Evolutionary conservation across 2,797 vertebrate genomes (phyloP), one percentile per base, ranked within the genome.

Genomic region (Todus mexicanus): DNA sequence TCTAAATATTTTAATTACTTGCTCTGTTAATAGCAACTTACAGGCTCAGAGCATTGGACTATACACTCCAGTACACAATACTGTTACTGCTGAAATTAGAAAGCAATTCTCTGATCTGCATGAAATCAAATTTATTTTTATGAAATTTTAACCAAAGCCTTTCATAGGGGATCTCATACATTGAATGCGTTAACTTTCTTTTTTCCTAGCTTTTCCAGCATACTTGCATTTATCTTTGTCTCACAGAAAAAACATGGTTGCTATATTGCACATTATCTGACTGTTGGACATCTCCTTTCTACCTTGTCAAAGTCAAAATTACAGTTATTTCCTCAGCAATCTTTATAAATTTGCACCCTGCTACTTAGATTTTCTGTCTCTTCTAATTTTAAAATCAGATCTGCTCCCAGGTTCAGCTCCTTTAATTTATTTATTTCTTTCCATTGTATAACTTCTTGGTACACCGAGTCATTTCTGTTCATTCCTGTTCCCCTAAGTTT

Each of bases 1-100:
- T 88, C 66, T 92, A 84, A 94, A 86, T 91, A 90, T 88, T 93
- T 81, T 94, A 91, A 78, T 88, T 89, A 83, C 70, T 85, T 88
- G 29, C 22, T 86, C 57, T 72, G 59, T 61, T 94, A 93, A 77
- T 72, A 86, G 60, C 42, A 78, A 59, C 19, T 88, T 94, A 69
- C 50, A 75, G 74, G 65, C 74, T 93, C 71, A 92, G 64, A 73
- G 84, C 60, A 93, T 68, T 71, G 75, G 71, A 84, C 86, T 87
- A 38, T 51, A 56, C 21, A 57, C 26, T 94, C 64, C 48, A 45
- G 18, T 35, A 90, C n/a, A 45, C 57, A 76, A 22, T 38, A 48
- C 22, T 76, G 17, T 57, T 57, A 21, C 43, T 84, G 54, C 53
- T 50, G 33, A 88, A 86, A 88, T 88, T 86, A 92, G 77, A 84